Evolutionary conservation across 2,113 vertebrate genomes (phyloP).

Genomic region (Eolophus roseicapilla): DNA sequence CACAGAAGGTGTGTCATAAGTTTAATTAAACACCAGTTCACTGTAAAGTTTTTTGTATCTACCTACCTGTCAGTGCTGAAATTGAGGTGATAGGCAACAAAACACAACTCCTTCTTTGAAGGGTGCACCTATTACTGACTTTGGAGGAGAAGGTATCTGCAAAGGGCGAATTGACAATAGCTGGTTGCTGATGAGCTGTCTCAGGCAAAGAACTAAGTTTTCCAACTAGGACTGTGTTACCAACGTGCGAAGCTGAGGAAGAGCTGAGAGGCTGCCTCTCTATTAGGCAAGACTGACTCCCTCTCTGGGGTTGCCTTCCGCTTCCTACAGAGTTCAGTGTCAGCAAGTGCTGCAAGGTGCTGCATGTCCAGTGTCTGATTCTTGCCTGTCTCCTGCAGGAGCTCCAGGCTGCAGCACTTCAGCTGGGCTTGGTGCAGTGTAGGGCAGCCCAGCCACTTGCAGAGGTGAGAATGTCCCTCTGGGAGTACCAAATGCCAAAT

Average conservation of each 20-base stretch:
- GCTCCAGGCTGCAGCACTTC: background rate
- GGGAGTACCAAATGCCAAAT: background rate
- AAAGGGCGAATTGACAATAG: background rate
- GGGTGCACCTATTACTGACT: background rate
- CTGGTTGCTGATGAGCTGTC: background rate
- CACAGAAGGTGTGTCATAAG: background rate
- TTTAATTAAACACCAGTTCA: background rate
- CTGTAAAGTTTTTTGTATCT: background rate
- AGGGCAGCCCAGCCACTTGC: background rate
- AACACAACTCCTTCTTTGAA: background rate
- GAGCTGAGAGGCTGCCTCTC: background rate
- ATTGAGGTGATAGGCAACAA: background rate
- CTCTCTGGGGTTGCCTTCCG: background rate
- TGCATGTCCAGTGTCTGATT: rapidly evolving
- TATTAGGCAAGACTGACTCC: background rate
- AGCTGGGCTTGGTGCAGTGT: background rate
- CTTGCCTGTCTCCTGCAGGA: background rate
- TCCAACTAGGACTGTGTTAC: background rate
- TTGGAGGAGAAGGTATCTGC: background rate
- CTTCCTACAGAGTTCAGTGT: background rate
- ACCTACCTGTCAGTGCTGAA: background rate
- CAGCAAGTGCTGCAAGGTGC: background rate
- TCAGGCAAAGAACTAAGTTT: background rate
- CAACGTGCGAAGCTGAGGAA: background rate
- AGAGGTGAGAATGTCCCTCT: background rate